Evolutionary conservation across 2,888 invertebrate genomes (phyloP).

Genomic region (Hirtodrosophila trivittata): DNA sequence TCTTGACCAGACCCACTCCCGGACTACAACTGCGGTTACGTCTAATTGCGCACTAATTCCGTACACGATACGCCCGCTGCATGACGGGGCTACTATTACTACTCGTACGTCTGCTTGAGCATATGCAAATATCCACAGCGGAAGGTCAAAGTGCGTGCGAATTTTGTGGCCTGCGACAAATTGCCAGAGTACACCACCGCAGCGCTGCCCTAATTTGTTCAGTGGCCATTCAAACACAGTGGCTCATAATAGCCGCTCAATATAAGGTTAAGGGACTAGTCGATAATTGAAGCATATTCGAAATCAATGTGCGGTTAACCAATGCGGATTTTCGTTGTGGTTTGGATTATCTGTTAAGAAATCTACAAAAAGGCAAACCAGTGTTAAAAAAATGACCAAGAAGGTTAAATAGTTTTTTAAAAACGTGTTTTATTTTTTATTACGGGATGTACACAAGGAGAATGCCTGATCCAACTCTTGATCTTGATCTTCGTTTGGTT

Average conservation of each 20-base stretch:
- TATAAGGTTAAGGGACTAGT: constrained; percentile 45
- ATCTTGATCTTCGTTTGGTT: no score
- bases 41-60: constrained; percentile 70
- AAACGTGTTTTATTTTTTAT: no score
- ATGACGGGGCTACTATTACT: constrained; percentile 21
- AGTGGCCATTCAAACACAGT: constrained; percentile 33
- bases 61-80: constrained; percentile 62
- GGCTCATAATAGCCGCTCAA: constrained; percentile 48
- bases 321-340: constrained; percentile 7
- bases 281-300: constrained; percentile 71
- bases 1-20: constrained; percentile 15
- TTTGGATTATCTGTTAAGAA: constrained; percentile 1
- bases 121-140: constrained; percentile 72
- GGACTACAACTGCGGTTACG: constrained; percentile 47
- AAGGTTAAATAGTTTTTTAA: no score
- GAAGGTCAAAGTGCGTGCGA: constrained; percentile 80
- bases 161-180: constrained; percentile 59
- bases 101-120: constrained; percentile 1
- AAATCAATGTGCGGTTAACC: constrained; percentile 60
- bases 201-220: constrained; percentile 75
- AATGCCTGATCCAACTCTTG: no score
- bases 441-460: no score
- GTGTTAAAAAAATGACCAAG: no score
- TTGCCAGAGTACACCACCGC: constrained; percentile 37
- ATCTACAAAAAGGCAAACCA: no score